A percentile compares a stretch with the other conserved stretches of the same genome.
Conservation (phyloP, 92 coral and sea anemone genomes). For the Anthopleura xanthogrammica region DNA sequence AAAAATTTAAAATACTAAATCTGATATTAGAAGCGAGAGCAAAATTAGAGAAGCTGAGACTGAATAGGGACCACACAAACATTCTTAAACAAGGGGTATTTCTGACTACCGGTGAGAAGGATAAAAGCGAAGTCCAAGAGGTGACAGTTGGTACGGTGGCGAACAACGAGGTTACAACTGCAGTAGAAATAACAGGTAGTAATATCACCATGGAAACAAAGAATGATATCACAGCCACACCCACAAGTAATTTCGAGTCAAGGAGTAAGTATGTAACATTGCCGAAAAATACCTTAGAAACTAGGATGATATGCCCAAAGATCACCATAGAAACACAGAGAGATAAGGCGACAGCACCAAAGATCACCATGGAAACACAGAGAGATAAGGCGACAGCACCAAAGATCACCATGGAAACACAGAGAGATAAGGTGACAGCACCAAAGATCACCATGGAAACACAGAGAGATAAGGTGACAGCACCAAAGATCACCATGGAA, state of each 20-base stretch:
- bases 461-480: not conserved
- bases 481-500: slow-evolving; percentile 2
- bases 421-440: not conserved
- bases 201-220: slow-evolving; percentile 3
- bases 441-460: not conserved
- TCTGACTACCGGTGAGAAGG: not conserved
- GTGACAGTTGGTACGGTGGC: not conserved
- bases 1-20: slow-evolving; percentile 4
- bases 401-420: not conserved
- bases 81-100: too few species aligned
- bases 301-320: not conserved
- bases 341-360: not conserved
- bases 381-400: not conserved
- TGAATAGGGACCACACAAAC: not conserved
- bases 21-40: slow-evolving; percentile 10
- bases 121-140: not conserved
- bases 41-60: not conserved
- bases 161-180: not conserved
- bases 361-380: not conserved
- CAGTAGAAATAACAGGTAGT: not conserved
- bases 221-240: not conserved
- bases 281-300: too few species aligned
- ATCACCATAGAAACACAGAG: too few species aligned
- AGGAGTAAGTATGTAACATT: too few species aligned
- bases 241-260: too few species aligned